phyloP scores from a whole-genome alignment of 2,797 vertebrate species.

The Todus mexicanus region DNA sequence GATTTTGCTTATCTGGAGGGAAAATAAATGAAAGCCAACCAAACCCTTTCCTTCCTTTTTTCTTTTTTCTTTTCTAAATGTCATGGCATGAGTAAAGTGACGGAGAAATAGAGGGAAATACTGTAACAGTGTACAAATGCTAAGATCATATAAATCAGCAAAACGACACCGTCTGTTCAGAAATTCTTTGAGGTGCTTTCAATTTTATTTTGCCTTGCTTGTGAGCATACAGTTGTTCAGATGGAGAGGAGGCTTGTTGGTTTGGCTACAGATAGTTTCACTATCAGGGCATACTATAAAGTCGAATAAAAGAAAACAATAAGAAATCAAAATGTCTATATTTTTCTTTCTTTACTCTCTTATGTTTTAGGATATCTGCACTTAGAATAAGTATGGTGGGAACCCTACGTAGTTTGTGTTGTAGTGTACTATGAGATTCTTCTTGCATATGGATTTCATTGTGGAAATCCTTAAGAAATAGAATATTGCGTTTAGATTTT shows the following conservation, averaged over 20 bases:
- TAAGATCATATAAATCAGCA: background rate
- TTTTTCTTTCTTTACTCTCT: background rate
- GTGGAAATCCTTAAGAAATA: background rate
- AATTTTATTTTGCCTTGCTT: conserved; percentile 4
- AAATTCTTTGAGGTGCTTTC: background rate
- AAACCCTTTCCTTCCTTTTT: background rate
- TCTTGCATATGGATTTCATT: background rate
- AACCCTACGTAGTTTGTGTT: background rate
- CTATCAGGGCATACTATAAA: background rate
- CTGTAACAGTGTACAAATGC: background rate
- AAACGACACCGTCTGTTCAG: conserved; percentile 5
- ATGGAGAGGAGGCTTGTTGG: background rate
- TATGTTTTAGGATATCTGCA: background rate
- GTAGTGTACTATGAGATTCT: background rate
- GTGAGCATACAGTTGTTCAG: background rate
- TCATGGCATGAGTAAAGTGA: background rate
- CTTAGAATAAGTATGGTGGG: background rate
- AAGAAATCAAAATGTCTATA: background rate
- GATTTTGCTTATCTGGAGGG: conserved; percentile 10
- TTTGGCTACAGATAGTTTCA: background rate
- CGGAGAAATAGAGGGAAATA: background rate
- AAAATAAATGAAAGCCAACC: background rate
- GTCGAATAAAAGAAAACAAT: background rate
- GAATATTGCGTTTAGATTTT: background rate
- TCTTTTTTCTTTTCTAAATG: background rate